Evolutionary conservation across 2,113 vertebrate species (phyloP).

Genomic region (Turnix velox): DNA sequence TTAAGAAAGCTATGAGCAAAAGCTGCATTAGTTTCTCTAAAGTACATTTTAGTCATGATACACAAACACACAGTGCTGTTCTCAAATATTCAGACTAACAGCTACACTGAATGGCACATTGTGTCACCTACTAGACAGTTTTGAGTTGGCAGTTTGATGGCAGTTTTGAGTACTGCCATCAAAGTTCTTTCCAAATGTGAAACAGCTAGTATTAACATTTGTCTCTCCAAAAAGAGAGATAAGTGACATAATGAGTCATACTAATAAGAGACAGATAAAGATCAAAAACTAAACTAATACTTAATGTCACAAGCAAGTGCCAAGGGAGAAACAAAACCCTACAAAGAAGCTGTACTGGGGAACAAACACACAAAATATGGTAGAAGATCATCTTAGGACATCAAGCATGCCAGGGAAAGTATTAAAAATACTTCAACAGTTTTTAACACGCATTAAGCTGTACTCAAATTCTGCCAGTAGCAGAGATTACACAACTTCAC

Average conservation of each 20-base stretch:
- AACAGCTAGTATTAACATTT: neutral
- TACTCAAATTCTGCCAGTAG: neutral
- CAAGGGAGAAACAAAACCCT: neutral
- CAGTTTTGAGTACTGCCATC: neutral
- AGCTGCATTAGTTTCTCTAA: neutral
- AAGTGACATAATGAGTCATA: neutral
- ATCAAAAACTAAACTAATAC: neutral
- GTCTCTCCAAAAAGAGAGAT: neutral
- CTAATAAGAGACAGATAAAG: neutral
- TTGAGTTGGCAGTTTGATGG: neutral
- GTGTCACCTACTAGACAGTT: neutral
- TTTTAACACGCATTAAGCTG: neutral
- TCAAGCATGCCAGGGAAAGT: neutral
- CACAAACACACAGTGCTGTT: neutral
- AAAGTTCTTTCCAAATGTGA: neutral
- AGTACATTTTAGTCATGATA: neutral
- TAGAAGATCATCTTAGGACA: neutral
- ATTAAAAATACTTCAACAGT: neutral
- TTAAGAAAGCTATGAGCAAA: neutral
- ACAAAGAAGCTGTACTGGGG: neutral
- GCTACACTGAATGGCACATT: neutral
- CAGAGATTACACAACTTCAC: neutral
- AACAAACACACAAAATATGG: neutral
- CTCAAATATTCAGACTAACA: neutral
- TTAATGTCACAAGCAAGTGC: neutral